phyloP scores from a whole-genome alignment of 2,113 vertebrate species.

The Sceloporus tristichus region DNA sequence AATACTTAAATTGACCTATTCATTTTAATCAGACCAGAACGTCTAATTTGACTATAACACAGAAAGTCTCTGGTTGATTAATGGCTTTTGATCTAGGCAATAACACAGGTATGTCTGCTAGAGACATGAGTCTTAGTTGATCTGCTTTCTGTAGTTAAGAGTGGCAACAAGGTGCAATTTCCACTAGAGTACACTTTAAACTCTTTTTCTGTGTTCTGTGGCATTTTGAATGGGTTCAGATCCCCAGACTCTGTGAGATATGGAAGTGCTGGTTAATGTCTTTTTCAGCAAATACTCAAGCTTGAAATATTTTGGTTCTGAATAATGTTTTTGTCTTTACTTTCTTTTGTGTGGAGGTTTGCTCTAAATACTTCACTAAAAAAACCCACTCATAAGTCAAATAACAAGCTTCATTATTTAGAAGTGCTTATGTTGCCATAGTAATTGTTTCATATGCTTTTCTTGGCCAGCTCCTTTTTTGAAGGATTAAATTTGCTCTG shows the following conservation, averaged over 20 bases:
- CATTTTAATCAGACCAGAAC: background rate
- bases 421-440: conserved; percentile 72
- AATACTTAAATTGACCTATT: background rate
- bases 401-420: conserved; percentile 60
- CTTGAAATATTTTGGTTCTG: conserved; percentile 13
- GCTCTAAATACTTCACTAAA: conserved; percentile 40
- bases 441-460: conserved; percentile 60
- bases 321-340: conserved; percentile 34
- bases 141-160: background rate
- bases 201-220: background rate
- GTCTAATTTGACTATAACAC: background rate
- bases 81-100: background rate
- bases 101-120: background rate
- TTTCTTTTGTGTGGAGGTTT: conserved; percentile 28
- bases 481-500: conserved; percentile 68
- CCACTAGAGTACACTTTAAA: background rate
- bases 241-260: background rate
- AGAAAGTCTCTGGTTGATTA: background rate
- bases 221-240: background rate
- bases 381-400: conserved; percentile 49
- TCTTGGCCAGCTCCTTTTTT: conserved; percentile 42
- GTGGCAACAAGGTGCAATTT: no score
- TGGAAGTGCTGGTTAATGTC: background rate
- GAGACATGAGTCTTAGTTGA: background rate
- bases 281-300: conserved; percentile 4